Base-by-base conservation (phyloP, 1,140 invertebrate genomes). In the Vanessa atalanta region DNA sequence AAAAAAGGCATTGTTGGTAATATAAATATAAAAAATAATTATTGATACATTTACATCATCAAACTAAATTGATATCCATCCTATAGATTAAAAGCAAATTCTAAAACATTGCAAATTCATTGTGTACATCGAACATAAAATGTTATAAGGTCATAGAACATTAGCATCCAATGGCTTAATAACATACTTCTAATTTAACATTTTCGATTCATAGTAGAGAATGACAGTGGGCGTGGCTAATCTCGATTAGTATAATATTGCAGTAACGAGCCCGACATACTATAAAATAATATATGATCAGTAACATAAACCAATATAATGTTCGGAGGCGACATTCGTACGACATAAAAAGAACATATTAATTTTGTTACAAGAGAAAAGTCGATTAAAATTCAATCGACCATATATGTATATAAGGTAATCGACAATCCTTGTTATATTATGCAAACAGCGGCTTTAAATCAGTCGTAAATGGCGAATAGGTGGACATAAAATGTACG, bases 351-450 rank as follows among this genome's bases (percentile, higher is more conserved):
- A 26, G 12, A 73, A 26, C 55, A 73, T 73, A 67, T 70, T 65
- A 66, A 61, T 50, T 66, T 65, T 43, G 60, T 47, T 37, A 66
- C n/a, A 65, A 55, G 3, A 76, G 76, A 82, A 83, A 84, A 84
- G 66, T 81, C 74, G 70, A 84, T 86, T 85, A 85, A 87, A 78
- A 84, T 86, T 84, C 78, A 83, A 85, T 85, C 81, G 80, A 80
- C 77, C 70, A 57, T 79, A 81, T 77, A 80, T 78, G 61, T 76
- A 82, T 83, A 79, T 84, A 83, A 86, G 77, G 77, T 83, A 84
- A 88, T 87, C 79, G 79, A 84, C 83, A 86, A 85, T 79, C 70
- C 86, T 84, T 88, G 86, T 89, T 87, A 78, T 85, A 90, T 88
- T 88, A 90, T 87, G 83, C 84, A 88, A 87, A 89, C 83, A 81